Conservation (phyloP, 2,888 invertebrate species). For the Lordiphosa fenestrarum region DNA sequence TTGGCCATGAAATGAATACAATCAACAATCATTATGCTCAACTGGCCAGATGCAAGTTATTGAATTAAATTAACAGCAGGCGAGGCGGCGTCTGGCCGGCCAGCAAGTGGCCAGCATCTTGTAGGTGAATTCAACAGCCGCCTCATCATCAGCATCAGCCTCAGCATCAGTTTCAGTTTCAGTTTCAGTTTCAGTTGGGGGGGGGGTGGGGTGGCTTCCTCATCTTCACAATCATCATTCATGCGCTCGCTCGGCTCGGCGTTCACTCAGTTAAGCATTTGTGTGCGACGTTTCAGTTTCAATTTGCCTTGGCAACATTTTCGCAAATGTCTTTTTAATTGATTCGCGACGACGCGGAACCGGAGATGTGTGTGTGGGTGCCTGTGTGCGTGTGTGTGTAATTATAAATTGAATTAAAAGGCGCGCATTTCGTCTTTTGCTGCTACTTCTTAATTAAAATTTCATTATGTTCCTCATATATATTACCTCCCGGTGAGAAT, state of each 20-base stretch:
- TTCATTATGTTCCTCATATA: conserved; percentile 52
- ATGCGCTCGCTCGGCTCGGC: too few species aligned
- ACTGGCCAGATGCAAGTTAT: too few species aligned
- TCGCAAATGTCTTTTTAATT: conserved; percentile 60
- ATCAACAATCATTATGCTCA: conserved; percentile 1
- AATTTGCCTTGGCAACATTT: conserved; percentile 49
- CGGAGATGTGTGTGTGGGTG: conserved; percentile 9
- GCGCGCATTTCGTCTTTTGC: conserved; percentile 48
- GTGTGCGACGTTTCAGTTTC: conserved; percentile 40
- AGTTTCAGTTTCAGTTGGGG: conserved; percentile 8
- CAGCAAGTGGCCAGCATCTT: too few species aligned
- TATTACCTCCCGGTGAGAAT: background rate
- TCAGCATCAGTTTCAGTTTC: conserved; percentile 18
- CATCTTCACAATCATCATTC: too few species aligned
- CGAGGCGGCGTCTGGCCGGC: too few species aligned
- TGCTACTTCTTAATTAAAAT: conserved; percentile 63
- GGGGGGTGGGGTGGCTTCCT: too few species aligned
- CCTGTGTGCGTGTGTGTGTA: conserved; percentile 37
- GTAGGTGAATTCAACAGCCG: conserved; percentile 1
- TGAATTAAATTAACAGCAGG: too few species aligned
- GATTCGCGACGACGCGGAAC: conserved; percentile 38
- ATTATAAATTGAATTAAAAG: conserved; percentile 70
- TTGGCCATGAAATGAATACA: conserved; percentile 1
- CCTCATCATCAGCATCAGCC: background rate
- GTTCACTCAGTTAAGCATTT: conserved; percentile 41